Evolutionary conservation across 2,113 vertebrate species (phyloP).

Genomic region (Saguinus imperator): DNA sequence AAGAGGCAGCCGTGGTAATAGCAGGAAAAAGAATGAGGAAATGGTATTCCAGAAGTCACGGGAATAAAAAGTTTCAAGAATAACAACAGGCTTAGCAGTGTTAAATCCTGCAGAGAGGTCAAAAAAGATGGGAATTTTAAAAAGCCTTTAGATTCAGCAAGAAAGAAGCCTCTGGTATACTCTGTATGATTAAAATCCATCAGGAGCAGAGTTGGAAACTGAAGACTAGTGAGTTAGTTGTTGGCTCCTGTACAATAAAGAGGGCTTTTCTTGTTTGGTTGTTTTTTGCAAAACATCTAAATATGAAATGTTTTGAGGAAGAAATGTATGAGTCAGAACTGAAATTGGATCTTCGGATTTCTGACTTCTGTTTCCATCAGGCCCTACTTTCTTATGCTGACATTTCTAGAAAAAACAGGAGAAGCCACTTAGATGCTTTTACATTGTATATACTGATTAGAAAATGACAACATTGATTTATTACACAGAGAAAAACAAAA

Average conservation of each 20-base stretch:
- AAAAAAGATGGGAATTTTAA: conserved; percentile 31
- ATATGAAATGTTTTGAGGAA: neutral
- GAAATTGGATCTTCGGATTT: neutral
- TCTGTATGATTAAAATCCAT: neutral
- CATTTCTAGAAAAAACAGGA: neutral
- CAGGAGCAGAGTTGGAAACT: neutral
- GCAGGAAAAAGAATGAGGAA: neutral
- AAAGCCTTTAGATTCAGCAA: neutral
- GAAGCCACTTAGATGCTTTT: neutral
- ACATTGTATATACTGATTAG: neutral
- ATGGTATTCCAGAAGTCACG: neutral
- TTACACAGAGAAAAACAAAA: neutral
- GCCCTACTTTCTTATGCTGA: neutral
- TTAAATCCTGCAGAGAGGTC: neutral
- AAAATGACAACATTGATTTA: neutral
- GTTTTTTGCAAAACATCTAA: neutral
- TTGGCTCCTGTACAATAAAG: neutral
- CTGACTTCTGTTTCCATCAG: neutral
- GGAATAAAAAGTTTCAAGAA: neutral
- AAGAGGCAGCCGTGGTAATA: neutral
- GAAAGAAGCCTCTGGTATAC: neutral
- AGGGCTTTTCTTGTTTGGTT: neutral
- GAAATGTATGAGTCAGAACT: neutral
- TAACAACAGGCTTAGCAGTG: neutral
- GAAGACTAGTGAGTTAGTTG: neutral